Percentiles rank a stretch among this genome's conserved stretches.
Conservation (phyloP, 2,113 vertebrate species). For the Polypterus senegalus region DNA sequence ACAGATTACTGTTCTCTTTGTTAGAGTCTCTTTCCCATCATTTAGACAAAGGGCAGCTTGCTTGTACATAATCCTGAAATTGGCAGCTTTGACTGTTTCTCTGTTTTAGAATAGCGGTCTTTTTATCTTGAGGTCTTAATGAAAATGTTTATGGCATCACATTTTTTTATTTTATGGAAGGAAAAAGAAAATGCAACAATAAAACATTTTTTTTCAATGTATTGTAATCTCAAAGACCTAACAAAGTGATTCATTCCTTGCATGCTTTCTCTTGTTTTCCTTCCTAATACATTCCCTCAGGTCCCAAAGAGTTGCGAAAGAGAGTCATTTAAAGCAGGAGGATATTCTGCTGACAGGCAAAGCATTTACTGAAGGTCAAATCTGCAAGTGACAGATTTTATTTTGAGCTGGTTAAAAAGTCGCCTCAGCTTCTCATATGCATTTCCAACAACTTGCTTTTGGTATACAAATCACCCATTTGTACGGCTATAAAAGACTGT, state of each 20-base stretch:
- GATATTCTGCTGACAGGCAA: conserved; percentile 1
- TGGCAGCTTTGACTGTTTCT: neutral
- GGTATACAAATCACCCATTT: conserved; percentile 3
- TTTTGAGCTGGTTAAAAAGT: neutral
- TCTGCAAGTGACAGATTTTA: neutral
- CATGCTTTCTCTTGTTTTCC: neutral
- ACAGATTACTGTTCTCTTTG: neutral
- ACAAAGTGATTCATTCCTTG: neutral
- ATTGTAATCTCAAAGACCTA: neutral
- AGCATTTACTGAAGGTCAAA: conserved; percentile 1
- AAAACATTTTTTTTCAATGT: neutral
- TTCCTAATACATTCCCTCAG: neutral
- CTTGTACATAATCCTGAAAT: neutral
- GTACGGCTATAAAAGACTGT: neutral
- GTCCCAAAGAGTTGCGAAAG: neutral
- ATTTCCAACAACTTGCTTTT: no score
- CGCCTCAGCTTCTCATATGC: neutral
- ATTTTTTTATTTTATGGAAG: no score
- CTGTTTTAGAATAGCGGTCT: neutral
- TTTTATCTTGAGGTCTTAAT: neutral
- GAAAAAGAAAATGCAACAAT: no score
- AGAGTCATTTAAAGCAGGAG: neutral
- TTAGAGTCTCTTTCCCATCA: neutral
- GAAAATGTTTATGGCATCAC: no score
- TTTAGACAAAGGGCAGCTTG: neutral